Evolutionary conservation across 2,888 invertebrate species (phyloP), one percentile per base, ranked within the genome.

Genomic region (Tridacna gigas): DNA sequence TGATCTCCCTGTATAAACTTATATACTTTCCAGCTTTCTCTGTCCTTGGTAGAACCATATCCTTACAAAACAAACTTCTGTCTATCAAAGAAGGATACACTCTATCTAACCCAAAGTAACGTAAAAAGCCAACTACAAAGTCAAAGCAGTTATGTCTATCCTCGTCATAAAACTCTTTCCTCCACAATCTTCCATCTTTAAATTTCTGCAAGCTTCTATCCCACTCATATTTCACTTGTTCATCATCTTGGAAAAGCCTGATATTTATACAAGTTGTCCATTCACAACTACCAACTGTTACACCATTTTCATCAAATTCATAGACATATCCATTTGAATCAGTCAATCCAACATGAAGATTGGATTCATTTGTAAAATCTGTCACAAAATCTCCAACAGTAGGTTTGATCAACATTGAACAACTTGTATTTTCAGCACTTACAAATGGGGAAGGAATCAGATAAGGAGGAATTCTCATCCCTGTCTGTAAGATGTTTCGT

Each of bases 261-360:
- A 87, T 51, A 47, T 94, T 91, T 20, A 96, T 90, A 91, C 95
- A 95, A 93, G 93, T 95, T 74, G 91, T 95, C 96, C 95, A 96
- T 92, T 91, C 74, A 61, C 90, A 89, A 25, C 63, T 60, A 47
- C 92, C 92, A 67, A 89, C 89, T 60, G 94, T 95, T 78, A 98
- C 95, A 56, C 98, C 98, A 91, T 96, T 96, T 91, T 96, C 96
- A 95, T 98, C 98, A 94, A 97, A 98, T 95, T 98, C 98, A 83
- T 97, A 97, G 75, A 98, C 97, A 45, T 66, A 60, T 91, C 94
- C 94, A 83, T 95, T 95, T 13, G 98, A 97, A 93, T 97, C 97
- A 78, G 98, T 98, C 87, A 98, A 96, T 80, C 98, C 98, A 94
- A 98, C 98, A 95, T 98, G 98, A 88, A 98, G 96, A 95, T 98